Evolutionary conservation across 2,888 invertebrate genomes (phyloP).

Genomic region (Nymphalis urticae): DNA sequence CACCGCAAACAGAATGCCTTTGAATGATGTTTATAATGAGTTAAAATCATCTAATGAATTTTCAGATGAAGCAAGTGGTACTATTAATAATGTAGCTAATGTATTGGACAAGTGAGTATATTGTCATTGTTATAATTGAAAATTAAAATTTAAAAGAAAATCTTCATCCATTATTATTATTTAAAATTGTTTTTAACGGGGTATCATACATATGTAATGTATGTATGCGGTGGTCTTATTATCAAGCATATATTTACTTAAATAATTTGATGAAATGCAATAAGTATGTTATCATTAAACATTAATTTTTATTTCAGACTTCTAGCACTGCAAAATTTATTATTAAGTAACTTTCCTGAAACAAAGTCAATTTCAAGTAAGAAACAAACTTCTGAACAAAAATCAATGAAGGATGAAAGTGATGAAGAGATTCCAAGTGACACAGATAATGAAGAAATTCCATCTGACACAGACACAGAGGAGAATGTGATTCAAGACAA

Average conservation of each 20-base stretch:
- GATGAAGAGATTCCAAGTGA: slow-evolving; percentile 75
- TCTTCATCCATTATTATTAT: background rate
- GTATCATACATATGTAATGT: background rate
- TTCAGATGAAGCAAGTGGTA: slow-evolving; percentile 70
- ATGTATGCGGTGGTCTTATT: too few species aligned
- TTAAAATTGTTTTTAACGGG: too few species aligned
- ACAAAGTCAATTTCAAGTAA: slow-evolving; percentile 79
- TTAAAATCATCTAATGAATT: slow-evolving; percentile 78
- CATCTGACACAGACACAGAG: slow-evolving; percentile 82
- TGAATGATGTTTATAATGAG: slow-evolving; percentile 76
- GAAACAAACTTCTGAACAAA: slow-evolving; percentile 39
- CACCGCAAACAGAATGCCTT: slow-evolving; percentile 90
- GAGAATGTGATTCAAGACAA: slow-evolving; percentile 50
- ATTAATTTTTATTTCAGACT: slow-evolving; percentile 58
- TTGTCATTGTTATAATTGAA: background rate
- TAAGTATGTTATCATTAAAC: too few species aligned
- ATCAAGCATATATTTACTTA: too few species aligned
- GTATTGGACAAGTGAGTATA: slow-evolving; percentile 83
- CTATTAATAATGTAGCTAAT: slow-evolving; percentile 78
- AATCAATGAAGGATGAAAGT: slow-evolving; percentile 53
- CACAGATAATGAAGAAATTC: slow-evolving; percentile 85
- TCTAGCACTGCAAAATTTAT: slow-evolving; percentile 63
- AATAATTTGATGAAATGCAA: too few species aligned
- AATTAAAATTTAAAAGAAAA: background rate
- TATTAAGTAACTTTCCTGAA: slow-evolving; percentile 85